Base-by-base conservation (phyloP, 2,888 invertebrate genomes). In the Apamea epomidion region DNA sequence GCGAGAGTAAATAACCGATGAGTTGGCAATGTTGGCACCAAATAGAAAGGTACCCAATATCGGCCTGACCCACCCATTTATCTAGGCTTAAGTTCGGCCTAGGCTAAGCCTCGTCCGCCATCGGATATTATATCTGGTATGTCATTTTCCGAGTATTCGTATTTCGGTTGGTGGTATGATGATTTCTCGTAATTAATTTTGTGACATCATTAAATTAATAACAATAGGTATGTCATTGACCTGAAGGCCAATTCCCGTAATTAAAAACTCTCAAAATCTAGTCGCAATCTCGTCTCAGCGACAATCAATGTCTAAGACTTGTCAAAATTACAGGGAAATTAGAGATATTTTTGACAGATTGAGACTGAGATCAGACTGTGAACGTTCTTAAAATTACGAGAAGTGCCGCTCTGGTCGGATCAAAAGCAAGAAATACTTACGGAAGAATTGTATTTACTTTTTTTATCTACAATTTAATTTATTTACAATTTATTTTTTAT, bases 11-110 rank as follows among this genome's bases (percentile, higher is more conserved):
- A 80, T 80, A 85, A 64, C 62, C 76, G 72, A 32, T 75, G 76
- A 81, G 77, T 73, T 71, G 72, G 70, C 87, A 82, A 68, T 74
- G 60, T 70, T 81, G 76, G 65, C 81, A 77, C 51, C 77, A 62
- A 81, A 74, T 65, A 65, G 54, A 78, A 83, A 81, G 80, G 62
- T 70, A 85, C 85, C 74, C 82, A 81, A 79, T 89, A 83, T 81
- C 72, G 60, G 79, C 74, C 74, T 74, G 70, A 68, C 65, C 79
- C 74, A 2, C 71, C 60, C 78, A 88, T 88, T 88, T 84, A 88
- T 88, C 88, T 86, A 77, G 84, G 81, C 88, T 86, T 81, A 85
- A 68, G 64, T 78, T 71, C 77, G 29, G 76, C 86, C 86, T 78
- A 78, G 77, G 62, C 74, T 70, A 29, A 80, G 48, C 81, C 72